Evolutionary conservation across 2,888 invertebrate genomes (phyloP).

Genomic region (Epinotia brunnichana): DNA sequence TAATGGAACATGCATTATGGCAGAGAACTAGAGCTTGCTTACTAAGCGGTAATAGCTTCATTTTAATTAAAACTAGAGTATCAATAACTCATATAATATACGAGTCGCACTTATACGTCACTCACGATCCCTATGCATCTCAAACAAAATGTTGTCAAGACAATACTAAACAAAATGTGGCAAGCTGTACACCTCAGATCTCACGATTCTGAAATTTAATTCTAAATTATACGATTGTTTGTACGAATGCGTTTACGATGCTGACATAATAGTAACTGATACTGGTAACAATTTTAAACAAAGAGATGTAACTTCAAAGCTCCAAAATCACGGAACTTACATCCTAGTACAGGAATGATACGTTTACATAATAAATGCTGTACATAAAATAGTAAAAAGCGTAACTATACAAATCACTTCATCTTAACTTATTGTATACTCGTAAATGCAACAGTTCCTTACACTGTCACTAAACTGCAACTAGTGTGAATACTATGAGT

Average conservation of each 20-base stretch:
- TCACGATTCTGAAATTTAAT: conserved; percentile 46
- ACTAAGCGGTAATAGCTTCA: conserved; percentile 82
- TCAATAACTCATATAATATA: conserved; percentile 53
- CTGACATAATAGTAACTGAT: conserved; percentile 71
- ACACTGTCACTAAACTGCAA: conserved; percentile 65
- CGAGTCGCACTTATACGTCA: conserved; percentile 49
- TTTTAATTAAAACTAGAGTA: conserved; percentile 74
- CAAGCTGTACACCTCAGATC: conserved; percentile 43
- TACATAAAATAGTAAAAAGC: conserved; percentile 73
- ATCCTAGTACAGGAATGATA: conserved; percentile 74
- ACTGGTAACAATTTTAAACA: conserved; percentile 78
- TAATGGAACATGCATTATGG: conserved; percentile 85
- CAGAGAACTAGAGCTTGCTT: conserved; percentile 82
- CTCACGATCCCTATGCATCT: conserved; percentile 45
- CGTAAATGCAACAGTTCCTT: conserved; percentile 73
- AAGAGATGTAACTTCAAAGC: conserved; percentile 50
- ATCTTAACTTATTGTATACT: conserved; percentile 72
- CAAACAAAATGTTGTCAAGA: conserved; percentile 27
- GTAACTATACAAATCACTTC: conserved; percentile 74
- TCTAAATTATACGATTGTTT: conserved; percentile 54
- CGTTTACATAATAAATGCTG: conserved; percentile 74
- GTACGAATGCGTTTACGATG: conserved; percentile 32
- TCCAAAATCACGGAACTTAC: conserved; percentile 50
- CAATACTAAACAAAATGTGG: conserved; percentile 33
- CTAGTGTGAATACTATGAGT: conserved; percentile 71